phyloP scores from a whole-genome alignment of 2,888 invertebrate genomes.

The Brachypterus glaber region DNA sequence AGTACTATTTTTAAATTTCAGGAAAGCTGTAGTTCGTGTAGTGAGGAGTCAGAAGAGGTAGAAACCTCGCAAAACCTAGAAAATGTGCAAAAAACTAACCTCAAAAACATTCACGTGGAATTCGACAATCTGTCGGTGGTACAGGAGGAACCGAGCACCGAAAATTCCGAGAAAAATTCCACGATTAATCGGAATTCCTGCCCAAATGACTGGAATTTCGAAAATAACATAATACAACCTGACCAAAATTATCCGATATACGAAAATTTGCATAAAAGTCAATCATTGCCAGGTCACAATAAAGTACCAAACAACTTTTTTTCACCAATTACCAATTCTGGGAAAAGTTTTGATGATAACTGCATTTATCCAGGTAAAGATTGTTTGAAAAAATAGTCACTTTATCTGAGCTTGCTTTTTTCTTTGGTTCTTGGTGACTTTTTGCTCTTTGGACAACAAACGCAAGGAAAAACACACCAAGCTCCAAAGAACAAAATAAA shows the following conservation, averaged over 20 bases:
- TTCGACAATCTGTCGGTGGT: constrained; percentile 71
- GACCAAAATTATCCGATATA: constrained; percentile 39
- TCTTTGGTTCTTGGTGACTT: too few relatives aligned
- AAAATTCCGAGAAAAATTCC: constrained; percentile 37
- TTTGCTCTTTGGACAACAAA: too few relatives aligned
- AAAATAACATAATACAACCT: constrained; percentile 33
- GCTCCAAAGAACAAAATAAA: too few relatives aligned
- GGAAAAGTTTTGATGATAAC: constrained; percentile 32
- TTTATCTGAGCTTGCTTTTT: too few relatives aligned
- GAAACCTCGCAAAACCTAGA: constrained; percentile 40
- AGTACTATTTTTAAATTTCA: constrained; percentile 22
- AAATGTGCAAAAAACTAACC: constrained; percentile 41
- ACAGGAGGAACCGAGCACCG: constrained; percentile 55
- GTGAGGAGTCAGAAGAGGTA: constrained; percentile 37
- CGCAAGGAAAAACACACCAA: too few relatives aligned
- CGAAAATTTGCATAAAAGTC: constrained; percentile 24
- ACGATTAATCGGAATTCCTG: constrained; percentile 22
- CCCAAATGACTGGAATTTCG: constrained; percentile 25
- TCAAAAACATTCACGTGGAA: constrained; percentile 45
- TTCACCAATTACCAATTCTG: constrained; percentile 29
- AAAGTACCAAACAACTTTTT: constrained; percentile 27
- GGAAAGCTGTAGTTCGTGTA: constrained; percentile 37
- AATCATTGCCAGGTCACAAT: constrained; percentile 21
- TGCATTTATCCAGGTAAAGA: constrained; percentile 28
- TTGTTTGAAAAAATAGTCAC: too few relatives aligned